A percentile compares a stretch with the other conserved stretches of the same genome.
Conservation (phyloP, 2,113 vertebrate genomes). For the Salvator merianae region DNA sequence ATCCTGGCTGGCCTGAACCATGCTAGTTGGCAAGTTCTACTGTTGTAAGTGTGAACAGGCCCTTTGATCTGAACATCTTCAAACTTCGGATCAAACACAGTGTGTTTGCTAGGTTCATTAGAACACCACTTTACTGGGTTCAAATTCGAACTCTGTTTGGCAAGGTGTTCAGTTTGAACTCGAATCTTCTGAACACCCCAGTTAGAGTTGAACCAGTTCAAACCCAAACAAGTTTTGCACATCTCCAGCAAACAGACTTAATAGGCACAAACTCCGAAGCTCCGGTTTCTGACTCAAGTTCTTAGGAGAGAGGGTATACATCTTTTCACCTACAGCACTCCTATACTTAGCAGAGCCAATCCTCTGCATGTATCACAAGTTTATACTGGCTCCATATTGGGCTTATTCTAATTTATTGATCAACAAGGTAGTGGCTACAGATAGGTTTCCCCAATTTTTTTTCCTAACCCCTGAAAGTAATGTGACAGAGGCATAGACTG, state of each 20-base stretch:
- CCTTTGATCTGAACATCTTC: too few relatives aligned
- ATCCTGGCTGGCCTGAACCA: too few relatives aligned
- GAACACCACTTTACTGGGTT: too few relatives aligned
- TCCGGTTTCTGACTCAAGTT: neutral
- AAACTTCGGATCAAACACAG: too few relatives aligned
- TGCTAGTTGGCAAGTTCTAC: too few relatives aligned
- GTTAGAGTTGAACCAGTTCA: too few relatives aligned
- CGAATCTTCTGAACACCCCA: too few relatives aligned
- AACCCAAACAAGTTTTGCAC: too few relatives aligned
- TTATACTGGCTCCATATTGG: neutral
- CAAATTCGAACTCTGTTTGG: too few relatives aligned
- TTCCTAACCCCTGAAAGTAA: neutral
- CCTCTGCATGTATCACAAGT: neutral
- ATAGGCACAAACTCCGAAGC: neutral
- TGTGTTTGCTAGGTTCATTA: too few relatives aligned
- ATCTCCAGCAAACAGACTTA: neutral
- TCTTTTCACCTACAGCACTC: neutral
- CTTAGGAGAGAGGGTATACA: neutral
- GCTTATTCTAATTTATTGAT: neutral
- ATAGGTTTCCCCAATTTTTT: neutral
- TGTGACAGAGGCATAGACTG: neutral
- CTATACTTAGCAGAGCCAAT: neutral
- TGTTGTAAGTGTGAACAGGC: too few relatives aligned
- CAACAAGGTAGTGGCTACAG: neutral
- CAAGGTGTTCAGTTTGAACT: too few relatives aligned